These are phyloP conservation scores for Hiodon tergisus DNA, from an alignment of 2,113 vertebrate genomes.

Conservation along the genomic window DNA sequence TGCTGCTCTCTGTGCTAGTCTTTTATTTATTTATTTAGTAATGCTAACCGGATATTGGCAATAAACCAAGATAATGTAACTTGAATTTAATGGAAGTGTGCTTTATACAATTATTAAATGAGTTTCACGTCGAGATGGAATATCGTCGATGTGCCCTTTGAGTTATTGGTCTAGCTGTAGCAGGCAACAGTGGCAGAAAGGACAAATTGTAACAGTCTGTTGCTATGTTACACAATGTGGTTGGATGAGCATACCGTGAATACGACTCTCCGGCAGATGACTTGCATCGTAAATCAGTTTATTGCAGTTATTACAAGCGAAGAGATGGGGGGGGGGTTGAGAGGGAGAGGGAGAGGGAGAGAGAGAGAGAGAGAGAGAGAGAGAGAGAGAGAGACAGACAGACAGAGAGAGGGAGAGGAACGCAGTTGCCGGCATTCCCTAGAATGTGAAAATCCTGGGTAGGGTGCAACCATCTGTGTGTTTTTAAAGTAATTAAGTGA, in stretches of 20 bases:
- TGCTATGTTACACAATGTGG: background rate
- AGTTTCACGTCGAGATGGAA: background rate
- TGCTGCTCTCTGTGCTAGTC: background rate
- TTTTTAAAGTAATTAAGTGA: background rate
- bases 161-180: background rate
- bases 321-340: too few species aligned
- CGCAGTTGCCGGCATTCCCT: background rate
- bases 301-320: background rate
- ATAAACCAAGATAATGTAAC: background rate
- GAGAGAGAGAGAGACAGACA: background rate
- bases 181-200: background rate
- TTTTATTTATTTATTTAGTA: background rate
- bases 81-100: too few species aligned
- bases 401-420: background rate
- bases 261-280: background rate
- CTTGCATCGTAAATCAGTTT: background rate
- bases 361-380: background rate
- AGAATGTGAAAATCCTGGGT: too few species aligned
- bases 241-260: background rate
- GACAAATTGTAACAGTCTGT: background rate
- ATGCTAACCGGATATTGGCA: background rate
- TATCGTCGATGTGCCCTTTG: too few species aligned
- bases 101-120: background rate
- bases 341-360: background rate
- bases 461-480: background rate